Conservation (phyloP, 1,140 invertebrate species). For the Delia radicum region DNA sequence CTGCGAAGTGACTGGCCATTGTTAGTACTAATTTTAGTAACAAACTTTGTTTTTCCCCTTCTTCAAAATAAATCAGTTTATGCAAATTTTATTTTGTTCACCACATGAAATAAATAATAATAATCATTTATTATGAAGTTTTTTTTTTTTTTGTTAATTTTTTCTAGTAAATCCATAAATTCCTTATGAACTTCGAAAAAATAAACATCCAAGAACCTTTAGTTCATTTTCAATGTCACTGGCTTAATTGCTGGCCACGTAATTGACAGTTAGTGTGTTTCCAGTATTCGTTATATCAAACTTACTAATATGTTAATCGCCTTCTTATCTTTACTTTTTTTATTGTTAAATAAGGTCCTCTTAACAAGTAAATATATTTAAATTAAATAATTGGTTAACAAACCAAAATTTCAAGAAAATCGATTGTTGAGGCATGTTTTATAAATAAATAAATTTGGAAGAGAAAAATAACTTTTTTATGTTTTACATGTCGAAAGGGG, state of each 20-base stretch:
- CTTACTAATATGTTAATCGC: neutral
- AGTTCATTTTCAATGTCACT: constrained; percentile 13
- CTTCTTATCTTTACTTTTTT: neutral
- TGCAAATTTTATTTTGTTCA: constrained; percentile 9
- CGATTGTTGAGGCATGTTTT: constrained; percentile 1
- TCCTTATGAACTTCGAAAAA: neutral
- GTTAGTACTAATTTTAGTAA: neutral
- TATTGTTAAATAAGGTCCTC: neutral
- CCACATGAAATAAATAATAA: constrained; percentile 14
- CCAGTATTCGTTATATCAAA: neutral
- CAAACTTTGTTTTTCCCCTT: neutral
- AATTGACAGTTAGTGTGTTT: neutral
- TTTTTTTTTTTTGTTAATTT: too few relatives aligned
- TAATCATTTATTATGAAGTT: neutral
- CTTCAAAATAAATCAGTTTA: neutral
- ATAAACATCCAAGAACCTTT: neutral
- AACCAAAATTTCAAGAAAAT: neutral
- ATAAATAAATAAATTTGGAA: neutral
- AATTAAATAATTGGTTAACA: too few relatives aligned
- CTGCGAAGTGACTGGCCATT: neutral
- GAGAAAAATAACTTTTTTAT: too few relatives aligned
- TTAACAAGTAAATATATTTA: neutral
- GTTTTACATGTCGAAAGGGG: too few relatives aligned
- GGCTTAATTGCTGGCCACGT: constrained; percentile 7
- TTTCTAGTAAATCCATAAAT: neutral